Evolutionary conservation across 1,140 invertebrate species (phyloP).

Genomic region (Eueides isabella): DNA sequence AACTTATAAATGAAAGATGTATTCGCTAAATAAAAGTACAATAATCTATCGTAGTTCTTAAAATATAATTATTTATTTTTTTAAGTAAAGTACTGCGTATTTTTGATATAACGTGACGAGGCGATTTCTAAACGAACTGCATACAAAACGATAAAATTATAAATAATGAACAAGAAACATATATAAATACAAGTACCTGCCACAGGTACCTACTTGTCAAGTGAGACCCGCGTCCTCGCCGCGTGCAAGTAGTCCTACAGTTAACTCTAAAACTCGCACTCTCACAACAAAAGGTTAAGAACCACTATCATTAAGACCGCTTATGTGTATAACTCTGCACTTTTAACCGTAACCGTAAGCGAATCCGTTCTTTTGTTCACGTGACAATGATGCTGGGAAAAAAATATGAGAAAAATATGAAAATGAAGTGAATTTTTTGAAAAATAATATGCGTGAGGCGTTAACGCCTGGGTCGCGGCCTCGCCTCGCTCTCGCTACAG

Average conservation of each 20-base stretch:
- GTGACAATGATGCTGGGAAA: conserved; percentile 8
- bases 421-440: background rate
- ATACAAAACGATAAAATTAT: too few relatives aligned
- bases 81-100: too few relatives aligned
- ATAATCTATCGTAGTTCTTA: too few relatives aligned
- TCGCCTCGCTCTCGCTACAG: background rate
- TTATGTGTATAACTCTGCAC: conserved; percentile 15
- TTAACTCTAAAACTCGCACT: background rate
- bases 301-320: conserved; percentile 23
- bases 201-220: too few relatives aligned
- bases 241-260: background rate
- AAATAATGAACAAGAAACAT: background rate
- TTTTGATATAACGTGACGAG: too few relatives aligned
- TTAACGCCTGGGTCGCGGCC: background rate
- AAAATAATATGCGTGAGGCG: conserved; percentile 2
- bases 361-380: conserved; percentile 27
- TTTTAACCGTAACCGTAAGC: conserved; percentile 21
- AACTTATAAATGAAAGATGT: too few relatives aligned
- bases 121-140: too few relatives aligned
- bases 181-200: background rate
- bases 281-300: conserved; percentile 23
- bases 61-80: too few relatives aligned
- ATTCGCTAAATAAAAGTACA: too few relatives aligned
- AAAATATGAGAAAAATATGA: conserved; percentile 18
- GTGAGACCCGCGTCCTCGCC: too few relatives aligned